These are phyloP conservation scores for Nyctereutes procyonoides DNA, from an alignment of 2,113 vertebrate species.

Conservation along the genomic window DNA sequence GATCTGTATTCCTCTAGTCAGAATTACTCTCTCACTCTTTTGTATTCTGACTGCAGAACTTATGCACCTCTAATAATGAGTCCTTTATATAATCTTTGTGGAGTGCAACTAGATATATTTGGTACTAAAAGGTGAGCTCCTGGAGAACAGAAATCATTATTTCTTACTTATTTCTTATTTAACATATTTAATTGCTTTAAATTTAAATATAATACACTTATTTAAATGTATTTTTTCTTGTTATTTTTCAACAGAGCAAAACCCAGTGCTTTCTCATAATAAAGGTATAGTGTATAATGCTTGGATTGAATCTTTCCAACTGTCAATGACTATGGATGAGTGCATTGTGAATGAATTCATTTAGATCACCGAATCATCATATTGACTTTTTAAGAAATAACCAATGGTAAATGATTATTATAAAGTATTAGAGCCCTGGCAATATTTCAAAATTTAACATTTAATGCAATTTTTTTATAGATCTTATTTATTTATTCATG, in stretches of 20 bases:
- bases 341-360: background rate
- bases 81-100: background rate
- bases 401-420: background rate
- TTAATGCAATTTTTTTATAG: too few species aligned
- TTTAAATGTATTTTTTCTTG: background rate
- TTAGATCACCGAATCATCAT: slow-evolving; percentile 16
- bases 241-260: background rate
- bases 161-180: background rate
- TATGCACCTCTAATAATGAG: background rate
- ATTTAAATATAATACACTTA: background rate
- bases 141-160: background rate
- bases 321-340: background rate
- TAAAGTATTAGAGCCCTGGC: background rate
- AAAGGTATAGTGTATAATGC: background rate
- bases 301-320: background rate
- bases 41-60: background rate
- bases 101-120: background rate
- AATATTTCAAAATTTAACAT: slow-evolving; percentile 43
- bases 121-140: background rate
- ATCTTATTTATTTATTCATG: too few species aligned
- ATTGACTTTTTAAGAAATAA: slow-evolving; percentile 41
- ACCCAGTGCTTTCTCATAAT: background rate
- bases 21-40: background rate
- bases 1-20: background rate
- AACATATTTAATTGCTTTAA: background rate